Base-by-base conservation (phyloP, 2,888 invertebrate genomes). In the Cecidostiba fungosa region DNA sequence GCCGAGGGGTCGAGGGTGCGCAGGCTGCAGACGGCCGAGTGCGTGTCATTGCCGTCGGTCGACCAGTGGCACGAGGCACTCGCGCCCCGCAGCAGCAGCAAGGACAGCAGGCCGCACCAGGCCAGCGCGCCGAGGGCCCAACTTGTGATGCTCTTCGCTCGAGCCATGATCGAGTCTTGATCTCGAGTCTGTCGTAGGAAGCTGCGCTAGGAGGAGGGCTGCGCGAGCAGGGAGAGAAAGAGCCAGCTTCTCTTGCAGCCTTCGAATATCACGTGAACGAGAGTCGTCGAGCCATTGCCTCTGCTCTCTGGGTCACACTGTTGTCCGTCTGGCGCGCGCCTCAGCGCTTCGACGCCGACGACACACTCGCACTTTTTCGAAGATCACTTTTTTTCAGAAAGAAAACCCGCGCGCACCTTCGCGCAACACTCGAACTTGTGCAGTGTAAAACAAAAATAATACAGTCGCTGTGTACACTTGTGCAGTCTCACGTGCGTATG, bases 41-140 rank as follows among this genome's bases (percentile, higher is more conserved):
- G 94, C 89, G 95, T 94, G 92, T 94, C 95, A 90, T 95, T 95
- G 89, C 95, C 95, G 92, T 95, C 94, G 92, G 94, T 92, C 91
- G 94, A 94, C 94, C 94, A 95, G 92, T 92, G 92, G 89, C 93
- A 93, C 83, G 93, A 92, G 50, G 92, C 94, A 19, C 91, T 92
- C 93, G 94, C 94, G 92, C 94, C 93, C 92, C 91, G 93, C 89
- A 91, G 85, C 89, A 77, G 87, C 87, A 78, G 87, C 88, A 59
- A 32, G 36, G 72, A 79, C 76, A 87, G 74, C 29, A 79, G 19
- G 26, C 79, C 72, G 12, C 72, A 74, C 84, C 85, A 70, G 87
- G 86, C 79, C 87, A 87, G 79, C 86, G 50, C 87, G 43, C 6
- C 59, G 32, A 4, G 72, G 26, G 36, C 32, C 19, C 78, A 80